Conservation (phyloP, 2,888 invertebrate species). For the Chrysodeixis includens region DNA sequence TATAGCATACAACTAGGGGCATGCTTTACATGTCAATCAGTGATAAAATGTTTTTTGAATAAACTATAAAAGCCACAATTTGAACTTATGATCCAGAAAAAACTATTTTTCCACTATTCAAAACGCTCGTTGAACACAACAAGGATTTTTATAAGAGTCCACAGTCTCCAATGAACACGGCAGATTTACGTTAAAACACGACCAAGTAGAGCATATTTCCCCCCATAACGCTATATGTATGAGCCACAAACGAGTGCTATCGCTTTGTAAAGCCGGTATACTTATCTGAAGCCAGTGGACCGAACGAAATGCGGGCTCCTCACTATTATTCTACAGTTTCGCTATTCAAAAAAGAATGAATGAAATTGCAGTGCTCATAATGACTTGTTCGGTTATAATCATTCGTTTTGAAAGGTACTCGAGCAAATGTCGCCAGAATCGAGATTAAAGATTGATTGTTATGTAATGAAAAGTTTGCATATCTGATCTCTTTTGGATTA, state of each 20-base stretch:
- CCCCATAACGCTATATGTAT: conserved; percentile 31
- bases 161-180: too few relatives aligned
- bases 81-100: too few relatives aligned
- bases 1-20: background rate
- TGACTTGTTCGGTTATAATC: conserved; percentile 5
- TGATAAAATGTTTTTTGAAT: too few relatives aligned
- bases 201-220: conserved; percentile 59
- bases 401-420: conserved; percentile 5
- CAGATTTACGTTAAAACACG: too few relatives aligned
- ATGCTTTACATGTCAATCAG: too few relatives aligned
- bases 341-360: conserved; percentile 60
- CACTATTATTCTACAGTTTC: conserved; percentile 56
- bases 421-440: background rate
- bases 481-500: too few relatives aligned
- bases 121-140: too few relatives aligned
- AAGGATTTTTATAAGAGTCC: too few relatives aligned
- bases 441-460: background rate
- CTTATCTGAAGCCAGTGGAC: conserved; percentile 69
- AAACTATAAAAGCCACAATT: too few relatives aligned
- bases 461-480: too few relatives aligned
- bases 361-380: conserved; percentile 41
- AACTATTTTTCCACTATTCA: too few relatives aligned
- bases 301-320: conserved; percentile 75
- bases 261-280: conserved; percentile 62
- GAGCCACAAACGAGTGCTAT: conserved; percentile 54